Conservation (phyloP, 1,140 invertebrate genomes). For the Charaxes varanes region DNA sequence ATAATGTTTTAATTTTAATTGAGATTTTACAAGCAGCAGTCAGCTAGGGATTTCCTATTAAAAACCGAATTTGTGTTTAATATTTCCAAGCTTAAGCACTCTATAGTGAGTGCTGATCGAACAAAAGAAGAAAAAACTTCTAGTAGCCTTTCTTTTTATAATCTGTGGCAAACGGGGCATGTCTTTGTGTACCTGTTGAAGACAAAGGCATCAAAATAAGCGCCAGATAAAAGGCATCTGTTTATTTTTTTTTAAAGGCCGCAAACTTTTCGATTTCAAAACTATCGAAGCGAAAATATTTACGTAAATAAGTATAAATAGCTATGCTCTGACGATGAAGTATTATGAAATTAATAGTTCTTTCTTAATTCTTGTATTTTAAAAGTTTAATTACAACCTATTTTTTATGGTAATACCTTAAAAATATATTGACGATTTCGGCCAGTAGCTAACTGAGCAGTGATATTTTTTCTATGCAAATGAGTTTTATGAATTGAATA, state of each 20-base stretch:
- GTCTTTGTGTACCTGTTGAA: conserved; percentile 17
- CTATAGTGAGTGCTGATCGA: conserved; percentile 2
- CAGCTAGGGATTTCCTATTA: too few species aligned
- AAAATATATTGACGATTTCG: too few species aligned
- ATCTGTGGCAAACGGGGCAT: conserved; percentile 28
- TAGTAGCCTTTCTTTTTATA: conserved; percentile 24
- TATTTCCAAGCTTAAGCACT: conserved; percentile 8
- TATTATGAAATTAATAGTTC: too few species aligned
- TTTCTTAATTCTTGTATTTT: too few species aligned
- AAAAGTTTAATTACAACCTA: too few species aligned
- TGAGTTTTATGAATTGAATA: too few species aligned
- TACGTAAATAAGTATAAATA: conserved; percentile 1
- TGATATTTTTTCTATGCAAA: too few species aligned
- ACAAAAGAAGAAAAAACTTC: conserved; percentile 14
- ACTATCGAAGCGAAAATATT: conserved; percentile 21
- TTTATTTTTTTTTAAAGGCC: conserved; percentile 22
- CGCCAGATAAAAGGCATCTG: conserved; percentile 31
- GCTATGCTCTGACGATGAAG: too few species aligned
- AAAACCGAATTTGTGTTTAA: not conserved
- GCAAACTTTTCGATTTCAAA: conserved; percentile 25
- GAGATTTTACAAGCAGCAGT: too few species aligned
- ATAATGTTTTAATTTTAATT: too few species aligned
- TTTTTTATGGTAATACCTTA: too few species aligned
- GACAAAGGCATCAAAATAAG: conserved; percentile 40
- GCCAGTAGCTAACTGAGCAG: too few species aligned